Evolutionary conservation across 2,888 invertebrate species (phyloP).

Genomic region (Megalurothrips usitatus): DNA sequence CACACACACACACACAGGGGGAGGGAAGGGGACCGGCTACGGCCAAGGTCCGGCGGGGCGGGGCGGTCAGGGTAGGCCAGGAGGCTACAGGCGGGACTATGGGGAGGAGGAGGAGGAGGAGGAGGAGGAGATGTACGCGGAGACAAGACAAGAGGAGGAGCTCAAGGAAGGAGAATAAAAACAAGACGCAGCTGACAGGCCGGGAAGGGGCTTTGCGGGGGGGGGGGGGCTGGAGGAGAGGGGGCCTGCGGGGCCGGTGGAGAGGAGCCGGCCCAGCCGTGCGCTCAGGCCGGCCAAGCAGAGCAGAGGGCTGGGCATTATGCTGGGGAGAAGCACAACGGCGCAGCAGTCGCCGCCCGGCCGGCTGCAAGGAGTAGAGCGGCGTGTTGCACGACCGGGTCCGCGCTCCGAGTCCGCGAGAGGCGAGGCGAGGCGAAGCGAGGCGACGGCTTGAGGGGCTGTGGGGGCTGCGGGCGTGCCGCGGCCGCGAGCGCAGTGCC

Average conservation of each 20-base stretch:
- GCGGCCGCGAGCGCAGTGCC: no score
- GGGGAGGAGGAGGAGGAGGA: neutral
- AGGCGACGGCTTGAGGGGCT: neutral
- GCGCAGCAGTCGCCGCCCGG: neutral
- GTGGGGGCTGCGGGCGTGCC: no score
- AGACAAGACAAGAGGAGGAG: slow-evolving; percentile 2
- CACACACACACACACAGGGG: no score
- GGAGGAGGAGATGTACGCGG: neutral
- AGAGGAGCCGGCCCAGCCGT: neutral
- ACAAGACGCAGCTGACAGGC: neutral
- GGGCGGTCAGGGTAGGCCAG: neutral
- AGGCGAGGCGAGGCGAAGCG: slow-evolving; percentile 28
- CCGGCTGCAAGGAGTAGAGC: no score
- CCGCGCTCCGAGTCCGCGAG: no score
- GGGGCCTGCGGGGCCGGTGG: neutral
- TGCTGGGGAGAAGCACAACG: neutral
- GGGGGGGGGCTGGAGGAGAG: neutral
- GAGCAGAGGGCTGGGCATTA: neutral
- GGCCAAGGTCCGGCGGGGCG: neutral
- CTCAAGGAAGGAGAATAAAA: slow-evolving; percentile 5
- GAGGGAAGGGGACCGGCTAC: neutral
- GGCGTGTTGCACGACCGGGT: no score
- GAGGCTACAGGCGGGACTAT: neutral
- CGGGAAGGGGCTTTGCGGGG: neutral
- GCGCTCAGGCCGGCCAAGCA: slow-evolving; percentile 4